A percentile compares a stretch with the other conserved stretches of the same genome.
Evolutionary conservation across 2,113 vertebrate genomes (phyloP).

Genomic region (Dicaeum eximium): DNA sequence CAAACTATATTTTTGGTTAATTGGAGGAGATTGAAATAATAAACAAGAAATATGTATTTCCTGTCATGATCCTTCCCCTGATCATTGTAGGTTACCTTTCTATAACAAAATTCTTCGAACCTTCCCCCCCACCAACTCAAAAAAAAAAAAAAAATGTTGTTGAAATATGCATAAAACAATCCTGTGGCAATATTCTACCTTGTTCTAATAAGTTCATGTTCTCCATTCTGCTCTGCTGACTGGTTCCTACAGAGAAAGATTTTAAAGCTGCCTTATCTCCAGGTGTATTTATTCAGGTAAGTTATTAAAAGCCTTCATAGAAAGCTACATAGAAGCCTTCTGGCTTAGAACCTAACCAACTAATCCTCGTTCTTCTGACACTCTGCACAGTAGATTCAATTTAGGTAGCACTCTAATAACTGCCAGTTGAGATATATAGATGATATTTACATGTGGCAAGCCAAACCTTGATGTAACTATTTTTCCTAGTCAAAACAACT

Average conservation of each 20-base stretch:
- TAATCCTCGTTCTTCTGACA: background rate
- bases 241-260: background rate
- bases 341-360: background rate
- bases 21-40: background rate
- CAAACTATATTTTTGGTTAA: background rate
- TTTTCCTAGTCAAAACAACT: background rate
- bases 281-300: background rate
- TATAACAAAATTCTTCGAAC: background rate
- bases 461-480: background rate
- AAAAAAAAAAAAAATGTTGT: background rate
- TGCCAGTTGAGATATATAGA: background rate
- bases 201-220: background rate
- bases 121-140: rapidly evolving
- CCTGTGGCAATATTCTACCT: background rate
- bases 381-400: background rate
- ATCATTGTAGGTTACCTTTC: background rate
- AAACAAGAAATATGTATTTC: background rate
- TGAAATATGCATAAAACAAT: background rate
- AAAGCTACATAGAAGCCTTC: background rate
- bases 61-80: background rate
- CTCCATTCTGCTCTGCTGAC: background rate
- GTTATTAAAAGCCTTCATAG: background rate
- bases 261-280: background rate
- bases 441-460: background rate
- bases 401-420: background rate